Conservation (phyloP, 2,113 vertebrate genomes). For the Saimiri boliviensis region DNA sequence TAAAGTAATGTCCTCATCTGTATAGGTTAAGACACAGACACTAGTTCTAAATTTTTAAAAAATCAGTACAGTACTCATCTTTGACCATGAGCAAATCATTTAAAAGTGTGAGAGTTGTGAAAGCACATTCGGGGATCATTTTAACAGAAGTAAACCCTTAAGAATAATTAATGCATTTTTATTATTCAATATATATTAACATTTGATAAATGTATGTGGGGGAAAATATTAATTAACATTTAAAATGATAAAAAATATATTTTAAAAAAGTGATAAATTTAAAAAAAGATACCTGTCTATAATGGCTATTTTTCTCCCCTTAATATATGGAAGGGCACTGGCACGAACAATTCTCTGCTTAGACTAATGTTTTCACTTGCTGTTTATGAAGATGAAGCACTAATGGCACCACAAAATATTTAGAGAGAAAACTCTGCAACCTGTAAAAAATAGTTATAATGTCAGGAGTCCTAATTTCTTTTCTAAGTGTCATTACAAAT, state of each 20-base stretch:
- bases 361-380: not conserved
- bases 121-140: not conserved
- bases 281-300: not conserved
- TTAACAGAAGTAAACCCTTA: not conserved
- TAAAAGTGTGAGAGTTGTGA: not conserved
- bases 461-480: constrained; percentile 45
- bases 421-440: constrained; percentile 14
- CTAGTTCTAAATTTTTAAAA: not conserved
- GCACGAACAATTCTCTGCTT: not conserved
- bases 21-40: not conserved
- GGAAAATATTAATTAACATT: not conserved
- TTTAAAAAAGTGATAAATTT: not conserved
- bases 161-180: not conserved
- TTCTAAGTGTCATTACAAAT: constrained; percentile 49
- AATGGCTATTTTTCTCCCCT: not conserved
- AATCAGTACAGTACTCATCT: not conserved
- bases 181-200: not conserved
- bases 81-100: not conserved
- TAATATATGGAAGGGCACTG: not conserved
- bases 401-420: not conserved
- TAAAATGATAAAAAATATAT: not conserved
- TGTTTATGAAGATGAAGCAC: not conserved
- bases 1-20: not conserved
- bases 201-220: not conserved
- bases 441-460: constrained; percentile 7